phyloP scores from a whole-genome alignment of 2,888 invertebrate species.

The Luffia ferchaultella region DNA sequence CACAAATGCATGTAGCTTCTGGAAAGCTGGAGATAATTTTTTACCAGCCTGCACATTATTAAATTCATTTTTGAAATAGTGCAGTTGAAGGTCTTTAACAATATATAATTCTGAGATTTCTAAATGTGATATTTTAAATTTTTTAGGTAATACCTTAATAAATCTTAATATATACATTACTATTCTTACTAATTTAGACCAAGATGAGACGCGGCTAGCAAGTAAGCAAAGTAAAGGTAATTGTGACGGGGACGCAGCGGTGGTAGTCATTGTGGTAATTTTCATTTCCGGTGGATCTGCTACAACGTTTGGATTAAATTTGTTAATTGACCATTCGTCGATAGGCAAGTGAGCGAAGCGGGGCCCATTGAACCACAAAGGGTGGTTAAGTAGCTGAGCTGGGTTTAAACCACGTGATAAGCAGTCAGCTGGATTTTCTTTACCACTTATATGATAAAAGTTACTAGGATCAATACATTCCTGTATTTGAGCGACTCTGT shows the following conservation, averaged over 20 bases:
- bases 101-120: neutral
- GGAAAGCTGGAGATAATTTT: neutral
- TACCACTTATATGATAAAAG: conserved; percentile 9
- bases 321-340: neutral
- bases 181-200: neutral
- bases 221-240: neutral
- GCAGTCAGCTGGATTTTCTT: conserved; percentile 10
- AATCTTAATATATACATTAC: neutral
- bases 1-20: neutral
- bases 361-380: no score
- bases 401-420: conserved; percentile 9
- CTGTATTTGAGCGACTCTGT: conserved; percentile 8
- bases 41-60: neutral
- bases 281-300: neutral
- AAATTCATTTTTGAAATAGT: neutral
- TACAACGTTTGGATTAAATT: neutral
- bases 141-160: neutral
- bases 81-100: neutral
- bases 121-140: neutral
- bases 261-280: neutral
- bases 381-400: conserved; percentile 1
- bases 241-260: neutral
- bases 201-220: neutral
- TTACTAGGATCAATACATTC: conserved; percentile 3
- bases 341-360: neutral